Evolutionary conservation across 1,140 invertebrate genomes (phyloP), one percentile per base, ranked within the genome.

Genomic region (Rhyacophila brunnea): DNA sequence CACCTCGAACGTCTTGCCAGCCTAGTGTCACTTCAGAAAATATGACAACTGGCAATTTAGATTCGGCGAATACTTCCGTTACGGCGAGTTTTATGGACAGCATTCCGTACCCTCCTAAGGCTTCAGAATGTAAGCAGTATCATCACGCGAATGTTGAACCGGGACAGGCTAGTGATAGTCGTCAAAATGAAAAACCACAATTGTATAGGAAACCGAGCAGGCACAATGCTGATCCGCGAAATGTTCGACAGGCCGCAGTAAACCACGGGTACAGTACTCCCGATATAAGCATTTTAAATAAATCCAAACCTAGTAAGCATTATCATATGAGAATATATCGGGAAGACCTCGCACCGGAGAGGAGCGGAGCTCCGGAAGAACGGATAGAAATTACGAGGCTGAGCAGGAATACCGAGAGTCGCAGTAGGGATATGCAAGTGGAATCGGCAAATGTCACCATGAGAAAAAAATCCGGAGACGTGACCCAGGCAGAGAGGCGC

Each of bases 1-100:
- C 85, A 0, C 86, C 85, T 1, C 70, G 85, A 38, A 83, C 84
- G 10, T 83, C 82, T 6, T 79, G 79, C 48, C 79, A 81, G 38
- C 75, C 79, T 11, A 82, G 76, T 46, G 69, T 75, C 6, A 80
- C 76, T 14, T 81, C 79, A 1, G 79, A 81, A 62, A 81, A 77
- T 57, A 66, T 72, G 48, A 72, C 75, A 46, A 69, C 77, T 0
- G 79, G 77, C 40, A 75, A 76, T 5, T 70, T 73, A 53, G 79
- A 82, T 68, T 73, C 74, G 1, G 72, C 74, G 6, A 69, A 73
- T 40, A 76, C 75, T 2, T 77, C 77, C 13, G 70, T 80, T 5
- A 79, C 73, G 4, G 74, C 78, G 0, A 80, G 75, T 19, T 66
- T 79, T 71, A 58, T 79, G 71, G 58, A 77, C 69, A 64, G 67